Evolutionary conservation across 1,140 invertebrate species (phyloP), one percentile per base, ranked within the genome.

Genomic region (Pentalonia nigronervosa): DNA sequence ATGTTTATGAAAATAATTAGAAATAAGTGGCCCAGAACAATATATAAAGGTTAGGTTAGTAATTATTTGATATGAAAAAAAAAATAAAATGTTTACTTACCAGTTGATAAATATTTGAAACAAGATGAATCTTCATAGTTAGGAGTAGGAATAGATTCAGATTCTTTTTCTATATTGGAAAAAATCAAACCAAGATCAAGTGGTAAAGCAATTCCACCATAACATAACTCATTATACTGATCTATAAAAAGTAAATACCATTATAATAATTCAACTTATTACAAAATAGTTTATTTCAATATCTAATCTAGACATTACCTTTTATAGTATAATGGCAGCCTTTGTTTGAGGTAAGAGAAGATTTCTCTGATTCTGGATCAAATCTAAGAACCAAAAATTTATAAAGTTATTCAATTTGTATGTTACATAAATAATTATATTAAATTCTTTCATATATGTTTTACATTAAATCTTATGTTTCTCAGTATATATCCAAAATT

Each of bases 81-180:
- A 0, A 60, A 90, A 8, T 53, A 34, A 36, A 53, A 90, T 60
- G 0, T 90, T 36, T 41, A 67, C 17, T 84, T 86, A 93, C 91
- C 91, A 30, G 81, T 93, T n/a, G 91, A 93, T 41, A 93, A 36
- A 56, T 83, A 36, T 41, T 93, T 93, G 14, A 93, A 93, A 56
- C 91, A 93, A 53, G 91, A 93, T 41, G 48, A 93, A 84, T 93
- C 91, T 53, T 93, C 91, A 23, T 36, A 93, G 23, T 93, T 81
- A 53, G 91, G 91, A 9, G 91, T 93, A 93, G 91, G 91, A 93
- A 93, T 48, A 53, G 91, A 53, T 93, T 93, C 91, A 53, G 91
- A 30, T 93, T 93, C 91, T 84, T 93, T 93, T 50, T 84, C 48
- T 30, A 93, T 83, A 86, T 83, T 86, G 9, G 48, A 93, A 93